These are phyloP conservation scores for Erythrolamprus reginae DNA, from an alignment of 2,113 vertebrate species.

Conservation along the genomic window DNA sequence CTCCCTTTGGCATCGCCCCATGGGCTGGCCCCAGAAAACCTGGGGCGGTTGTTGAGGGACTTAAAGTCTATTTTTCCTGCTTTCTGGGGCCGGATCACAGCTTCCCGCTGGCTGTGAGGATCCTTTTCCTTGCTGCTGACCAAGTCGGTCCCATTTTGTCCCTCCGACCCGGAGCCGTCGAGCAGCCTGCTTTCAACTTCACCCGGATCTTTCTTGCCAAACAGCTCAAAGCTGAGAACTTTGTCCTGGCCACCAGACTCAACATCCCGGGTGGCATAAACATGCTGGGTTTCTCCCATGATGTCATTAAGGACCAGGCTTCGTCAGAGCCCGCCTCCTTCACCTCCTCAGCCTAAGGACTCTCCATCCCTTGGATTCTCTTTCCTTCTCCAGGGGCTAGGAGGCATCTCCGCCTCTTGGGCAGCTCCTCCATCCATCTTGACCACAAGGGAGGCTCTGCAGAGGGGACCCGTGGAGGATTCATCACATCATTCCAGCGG, in stretches of 20 bases:
- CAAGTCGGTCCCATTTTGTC: slow-evolving; percentile 59
- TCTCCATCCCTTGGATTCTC: slow-evolving; percentile 68
- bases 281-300: slow-evolving; percentile 87
- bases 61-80: slow-evolving; percentile 82
- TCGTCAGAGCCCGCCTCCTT: slow-evolving; percentile 67
- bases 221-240: slow-evolving; percentile 70
- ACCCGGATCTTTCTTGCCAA: slow-evolving; percentile 66
- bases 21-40: slow-evolving; percentile 69
- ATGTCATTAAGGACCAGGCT: slow-evolving; percentile 66
- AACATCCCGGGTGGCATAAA: slow-evolving; percentile 70
- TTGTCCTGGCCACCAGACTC: slow-evolving; percentile 72
- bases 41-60: slow-evolving; percentile 75
- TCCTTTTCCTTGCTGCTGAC: slow-evolving; percentile 72
- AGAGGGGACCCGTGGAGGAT: background rate
- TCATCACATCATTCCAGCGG: slow-evolving; percentile 49
- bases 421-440: slow-evolving; percentile 26
- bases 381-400: slow-evolving; percentile 37
- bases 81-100: slow-evolving; percentile 83
- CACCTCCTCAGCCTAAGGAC: slow-evolving; percentile 63
- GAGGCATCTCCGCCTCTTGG: background rate
- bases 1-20: slow-evolving; percentile 76
- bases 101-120: slow-evolving; percentile 80
- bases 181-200: slow-evolving; percentile 43
- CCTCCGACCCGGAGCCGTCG: slow-evolving; percentile 57
- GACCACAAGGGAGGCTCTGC: background rate